Evolutionary conservation across 1,140 invertebrate genomes (phyloP).

Genomic region (Oncopeltus fasciatus): DNA sequence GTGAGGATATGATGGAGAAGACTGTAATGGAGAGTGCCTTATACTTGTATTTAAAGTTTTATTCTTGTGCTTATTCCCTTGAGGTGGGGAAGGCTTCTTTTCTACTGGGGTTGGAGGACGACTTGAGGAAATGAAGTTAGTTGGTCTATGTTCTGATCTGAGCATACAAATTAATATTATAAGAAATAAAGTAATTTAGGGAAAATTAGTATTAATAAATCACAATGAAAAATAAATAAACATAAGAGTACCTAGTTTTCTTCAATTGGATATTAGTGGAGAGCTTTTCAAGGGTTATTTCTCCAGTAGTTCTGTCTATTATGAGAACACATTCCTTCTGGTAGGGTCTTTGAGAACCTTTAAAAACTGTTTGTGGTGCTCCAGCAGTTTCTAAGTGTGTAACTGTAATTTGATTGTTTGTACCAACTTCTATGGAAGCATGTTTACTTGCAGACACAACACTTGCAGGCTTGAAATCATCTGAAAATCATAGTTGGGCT

Average conservation of each 20-base stretch:
- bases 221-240: not conserved
- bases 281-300: slow-evolving; percentile 82
- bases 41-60: slow-evolving; percentile 25
- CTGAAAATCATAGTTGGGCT: slow-evolving; percentile 38
- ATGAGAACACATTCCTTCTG: slow-evolving; percentile 90
- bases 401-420: slow-evolving; percentile 77
- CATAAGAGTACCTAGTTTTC: slow-evolving; percentile 55
- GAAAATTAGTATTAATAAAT: not conserved
- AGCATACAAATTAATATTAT: not conserved
- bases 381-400: slow-evolving; percentile 77
- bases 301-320: slow-evolving; percentile 77
- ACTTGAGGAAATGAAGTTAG: slow-evolving; percentile 11
- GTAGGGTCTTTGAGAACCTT: slow-evolving; percentile 79
- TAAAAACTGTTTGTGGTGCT: slow-evolving; percentile 79
- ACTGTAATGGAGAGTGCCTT: slow-evolving; percentile 37
- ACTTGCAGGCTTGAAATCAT: slow-evolving; percentile 95
- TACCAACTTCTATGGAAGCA: slow-evolving; percentile 73
- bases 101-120: slow-evolving; percentile 20
- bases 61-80: not conserved
- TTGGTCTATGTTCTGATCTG: slow-evolving; percentile 34
- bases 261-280: slow-evolving; percentile 84
- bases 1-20: slow-evolving; percentile 34
- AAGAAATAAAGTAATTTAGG: too few species aligned
- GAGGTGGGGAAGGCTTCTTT: slow-evolving; percentile 22
- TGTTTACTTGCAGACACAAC: slow-evolving; percentile 74